Evolutionary conservation across 1,140 invertebrate genomes (phyloP).

Genomic region (Euura saliciscinereae): DNA sequence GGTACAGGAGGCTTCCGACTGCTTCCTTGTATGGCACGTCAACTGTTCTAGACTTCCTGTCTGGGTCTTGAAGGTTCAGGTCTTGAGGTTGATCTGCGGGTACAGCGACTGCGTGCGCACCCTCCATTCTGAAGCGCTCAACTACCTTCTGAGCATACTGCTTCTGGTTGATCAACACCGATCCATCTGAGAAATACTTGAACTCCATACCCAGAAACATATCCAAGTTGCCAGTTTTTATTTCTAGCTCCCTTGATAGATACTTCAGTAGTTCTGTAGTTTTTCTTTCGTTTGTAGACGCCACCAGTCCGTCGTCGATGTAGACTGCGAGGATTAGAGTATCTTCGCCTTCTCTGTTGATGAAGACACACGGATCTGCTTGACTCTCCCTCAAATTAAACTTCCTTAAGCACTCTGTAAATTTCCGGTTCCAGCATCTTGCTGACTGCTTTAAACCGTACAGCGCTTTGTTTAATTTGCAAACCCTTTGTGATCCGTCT

Average conservation of each 20-base stretch:
- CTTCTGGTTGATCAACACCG: slow-evolving; percentile 12
- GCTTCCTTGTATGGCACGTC: slow-evolving; percentile 36
- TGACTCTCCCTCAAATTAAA: slow-evolving; percentile 17
- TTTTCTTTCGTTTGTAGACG: slow-evolving; percentile 24
- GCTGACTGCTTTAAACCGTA: slow-evolving; percentile 56
- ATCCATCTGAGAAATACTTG: slow-evolving; percentile 11
- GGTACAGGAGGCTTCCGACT: slow-evolving; percentile 45
- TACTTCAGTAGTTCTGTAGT: slow-evolving; percentile 29
- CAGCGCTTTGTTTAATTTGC: slow-evolving; percentile 42
- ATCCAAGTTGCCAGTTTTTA: slow-evolving; percentile 15
- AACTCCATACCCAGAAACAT: slow-evolving; percentile 43
- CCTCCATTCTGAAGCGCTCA: slow-evolving; percentile 10
- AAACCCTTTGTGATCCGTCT: slow-evolving; percentile 29
- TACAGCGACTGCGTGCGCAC: slow-evolving; percentile 13
- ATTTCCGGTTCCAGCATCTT: slow-evolving; percentile 45
- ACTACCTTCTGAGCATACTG: slow-evolving; percentile 13
- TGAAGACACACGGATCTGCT: slow-evolving; percentile 25
- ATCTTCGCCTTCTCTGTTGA: slow-evolving; percentile 19
- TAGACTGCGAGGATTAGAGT: slow-evolving; percentile 50
- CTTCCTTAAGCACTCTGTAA: slow-evolving; percentile 21
- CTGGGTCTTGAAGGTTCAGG: not conserved
- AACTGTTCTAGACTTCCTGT: not conserved
- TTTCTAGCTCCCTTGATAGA: slow-evolving; percentile 16
- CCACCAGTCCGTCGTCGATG: slow-evolving; percentile 58
- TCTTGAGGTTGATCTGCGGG: slow-evolving; percentile 22